phyloP scores from a whole-genome alignment of 1,140 invertebrate genomes.

The Lithobius niger region DNA sequence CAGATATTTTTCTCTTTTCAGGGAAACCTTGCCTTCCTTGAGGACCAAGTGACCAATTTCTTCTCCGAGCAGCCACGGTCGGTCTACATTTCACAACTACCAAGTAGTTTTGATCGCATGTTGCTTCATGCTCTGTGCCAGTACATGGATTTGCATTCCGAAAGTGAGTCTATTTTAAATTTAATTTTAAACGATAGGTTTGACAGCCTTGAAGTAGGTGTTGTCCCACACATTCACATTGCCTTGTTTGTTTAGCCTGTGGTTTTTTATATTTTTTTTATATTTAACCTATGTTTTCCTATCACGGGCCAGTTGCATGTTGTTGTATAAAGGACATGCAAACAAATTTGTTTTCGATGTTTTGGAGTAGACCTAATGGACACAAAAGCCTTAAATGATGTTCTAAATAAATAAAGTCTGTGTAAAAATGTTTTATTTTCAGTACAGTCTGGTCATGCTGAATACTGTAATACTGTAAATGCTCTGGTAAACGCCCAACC shows the following conservation, averaged over 20 bases:
- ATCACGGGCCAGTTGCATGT: too few relatives aligned
- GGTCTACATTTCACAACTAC: slow-evolving; percentile 24
- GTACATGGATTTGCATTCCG: slow-evolving; percentile 27
- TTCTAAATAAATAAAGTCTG: too few relatives aligned
- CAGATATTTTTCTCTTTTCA: slow-evolving; percentile 12
- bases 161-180: slow-evolving; percentile 28
- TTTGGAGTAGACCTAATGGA: too few relatives aligned
- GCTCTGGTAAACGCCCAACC: too few relatives aligned
- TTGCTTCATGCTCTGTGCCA: slow-evolving; percentile 31
- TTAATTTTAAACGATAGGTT: not conserved
- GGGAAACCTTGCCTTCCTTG: slow-evolving; percentile 26
- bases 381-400: too few relatives aligned
- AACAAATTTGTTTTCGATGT: too few relatives aligned
- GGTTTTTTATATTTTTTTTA: not conserved
- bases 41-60: slow-evolving; percentile 27
- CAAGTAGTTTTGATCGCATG: slow-evolving; percentile 27
- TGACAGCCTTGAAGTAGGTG: not conserved
- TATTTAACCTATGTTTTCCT: not conserved
- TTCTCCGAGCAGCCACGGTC: slow-evolving; percentile 28
- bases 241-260: not conserved
- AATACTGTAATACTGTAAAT: too few relatives aligned
- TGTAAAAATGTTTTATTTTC: too few relatives aligned
- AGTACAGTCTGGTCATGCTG: too few relatives aligned
- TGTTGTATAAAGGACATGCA: too few relatives aligned
- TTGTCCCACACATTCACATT: not conserved